These are phyloP conservation scores for Kuschelorhynchus macadamiae DNA, from an alignment of 2,888 invertebrate genomes.

Conservation along the genomic window DNA sequence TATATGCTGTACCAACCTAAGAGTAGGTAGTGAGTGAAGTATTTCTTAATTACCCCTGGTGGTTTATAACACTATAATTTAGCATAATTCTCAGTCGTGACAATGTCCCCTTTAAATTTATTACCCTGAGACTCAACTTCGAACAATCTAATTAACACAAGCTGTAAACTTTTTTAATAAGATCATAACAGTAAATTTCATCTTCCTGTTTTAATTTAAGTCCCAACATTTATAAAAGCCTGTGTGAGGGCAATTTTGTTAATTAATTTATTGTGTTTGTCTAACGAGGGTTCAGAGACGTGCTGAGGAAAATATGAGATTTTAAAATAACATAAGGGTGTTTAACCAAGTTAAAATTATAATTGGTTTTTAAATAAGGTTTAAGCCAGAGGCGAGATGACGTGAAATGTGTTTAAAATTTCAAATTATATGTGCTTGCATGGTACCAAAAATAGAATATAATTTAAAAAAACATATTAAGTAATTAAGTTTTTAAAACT, in stretches of 20 bases:
- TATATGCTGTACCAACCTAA: neutral
- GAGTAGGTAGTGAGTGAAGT: neutral
- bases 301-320: conserved; percentile 30
- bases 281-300: conserved; percentile 26
- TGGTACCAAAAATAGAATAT: too few relatives aligned
- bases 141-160: conserved; percentile 38
- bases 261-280: conserved; percentile 44
- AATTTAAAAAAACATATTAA: too few relatives aligned
- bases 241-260: conserved; percentile 33
- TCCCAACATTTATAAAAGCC: conserved; percentile 24
- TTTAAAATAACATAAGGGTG: conserved; percentile 1
- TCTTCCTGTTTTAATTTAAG: conserved; percentile 32
- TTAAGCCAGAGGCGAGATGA: too few relatives aligned
- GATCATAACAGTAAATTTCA: conserved; percentile 43
- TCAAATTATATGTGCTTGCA: too few relatives aligned
- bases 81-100: conserved; percentile 2
- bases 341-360: too few relatives aligned
- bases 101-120: conserved; percentile 27
- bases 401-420: too few relatives aligned
- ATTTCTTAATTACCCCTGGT: neutral
- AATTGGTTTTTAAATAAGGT: too few relatives aligned
- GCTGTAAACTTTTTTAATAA: conserved; percentile 41
- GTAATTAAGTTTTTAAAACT: too few relatives aligned
- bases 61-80: conserved; percentile 6
- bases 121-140: conserved; percentile 8